These are phyloP conservation scores for Crotalus tigris DNA, from an alignment of 2,113 vertebrate species.

Conservation along the genomic window DNA sequence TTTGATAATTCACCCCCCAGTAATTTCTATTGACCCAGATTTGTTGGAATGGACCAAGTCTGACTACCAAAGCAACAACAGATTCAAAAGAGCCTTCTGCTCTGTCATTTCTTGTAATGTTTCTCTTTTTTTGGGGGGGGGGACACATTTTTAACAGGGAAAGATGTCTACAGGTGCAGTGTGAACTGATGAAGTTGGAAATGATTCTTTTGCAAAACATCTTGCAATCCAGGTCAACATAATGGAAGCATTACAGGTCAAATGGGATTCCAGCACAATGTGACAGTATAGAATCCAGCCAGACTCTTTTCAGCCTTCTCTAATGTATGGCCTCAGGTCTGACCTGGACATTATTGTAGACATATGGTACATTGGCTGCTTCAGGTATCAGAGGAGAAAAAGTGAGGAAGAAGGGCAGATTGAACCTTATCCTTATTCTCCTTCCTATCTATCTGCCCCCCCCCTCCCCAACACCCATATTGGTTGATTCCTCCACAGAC, in stretches of 20 bases:
- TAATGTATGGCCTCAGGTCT: neutral
- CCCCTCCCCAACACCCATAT: neutral
- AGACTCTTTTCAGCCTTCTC: neutral
- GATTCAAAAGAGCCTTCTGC: neutral
- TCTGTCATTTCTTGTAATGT: neutral
- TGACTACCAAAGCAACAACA: constrained; percentile 10
- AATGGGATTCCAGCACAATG: neutral
- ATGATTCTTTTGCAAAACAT: neutral
- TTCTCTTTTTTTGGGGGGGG: neutral
- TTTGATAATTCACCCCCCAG: constrained; percentile 20
- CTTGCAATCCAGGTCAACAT: neutral
- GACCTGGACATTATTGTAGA: neutral
- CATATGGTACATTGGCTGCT: neutral
- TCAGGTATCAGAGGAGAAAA: neutral
- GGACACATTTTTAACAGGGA: neutral
- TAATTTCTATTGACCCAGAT: constrained; percentile 19
- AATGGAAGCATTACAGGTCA: neutral
- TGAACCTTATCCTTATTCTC: neutral
- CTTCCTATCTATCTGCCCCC: neutral
- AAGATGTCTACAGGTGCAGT: neutral
- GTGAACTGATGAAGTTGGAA: neutral
- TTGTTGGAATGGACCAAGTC: constrained; percentile 35
- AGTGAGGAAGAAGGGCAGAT: neutral
- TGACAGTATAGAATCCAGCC: neutral
- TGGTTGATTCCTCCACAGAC: neutral